These are phyloP conservation scores for Pemphigus obesinymphae DNA, from an alignment of 1,140 invertebrate species.

Conservation along the genomic window DNA sequence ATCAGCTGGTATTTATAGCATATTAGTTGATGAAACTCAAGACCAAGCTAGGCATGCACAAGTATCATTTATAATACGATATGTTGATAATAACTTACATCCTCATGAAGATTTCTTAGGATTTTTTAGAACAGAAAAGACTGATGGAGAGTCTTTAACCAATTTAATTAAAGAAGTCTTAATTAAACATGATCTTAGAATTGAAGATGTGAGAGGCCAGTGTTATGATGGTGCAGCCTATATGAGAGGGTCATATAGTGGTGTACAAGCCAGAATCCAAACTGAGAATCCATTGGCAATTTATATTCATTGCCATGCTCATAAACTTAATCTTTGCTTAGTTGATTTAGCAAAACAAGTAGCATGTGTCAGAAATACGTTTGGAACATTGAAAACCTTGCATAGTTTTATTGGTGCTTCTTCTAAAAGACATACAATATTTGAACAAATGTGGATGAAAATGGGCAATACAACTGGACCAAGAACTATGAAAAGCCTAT, in stretches of 20 bases:
- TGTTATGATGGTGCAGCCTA: not conserved
- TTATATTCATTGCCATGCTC: slow-evolving; percentile 54
- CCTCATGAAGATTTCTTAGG: not conserved
- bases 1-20: not conserved
- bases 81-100: not conserved
- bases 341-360: slow-evolving; percentile 24
- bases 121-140: not conserved
- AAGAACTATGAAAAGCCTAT: not conserved
- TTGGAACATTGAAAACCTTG: not conserved
- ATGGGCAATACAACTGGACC: not conserved
- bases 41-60: not conserved
- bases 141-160: not conserved
- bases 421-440: not conserved
- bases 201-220: not conserved
- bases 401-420: slow-evolving; percentile 14
- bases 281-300: not conserved
- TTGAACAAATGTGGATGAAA: not conserved
- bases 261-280: slow-evolving; percentile 68
- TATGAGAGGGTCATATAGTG: not conserved
- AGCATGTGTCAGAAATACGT: not conserved
- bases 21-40: not conserved
- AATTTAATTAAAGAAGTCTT: not conserved
- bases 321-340: not conserved
- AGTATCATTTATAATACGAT: not conserved
- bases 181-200: not conserved